Base-by-base conservation (phyloP, 1,140 invertebrate genomes). In the Sitobion miscanthi region DNA sequence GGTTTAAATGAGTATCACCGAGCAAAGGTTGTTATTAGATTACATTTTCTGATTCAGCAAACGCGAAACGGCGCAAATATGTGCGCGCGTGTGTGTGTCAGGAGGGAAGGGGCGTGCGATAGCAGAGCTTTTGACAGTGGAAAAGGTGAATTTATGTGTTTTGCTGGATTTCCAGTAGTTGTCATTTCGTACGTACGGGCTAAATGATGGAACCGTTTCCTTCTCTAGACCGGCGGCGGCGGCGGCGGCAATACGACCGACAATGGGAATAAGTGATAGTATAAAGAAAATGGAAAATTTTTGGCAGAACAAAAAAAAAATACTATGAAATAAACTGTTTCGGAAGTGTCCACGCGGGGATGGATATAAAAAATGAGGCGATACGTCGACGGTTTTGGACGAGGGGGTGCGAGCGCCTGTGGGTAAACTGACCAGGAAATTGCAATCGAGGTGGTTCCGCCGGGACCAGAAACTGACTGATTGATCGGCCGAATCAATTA, bases 401-500 rank as follows among this genome's bases (percentile, higher is more conserved):
- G 49, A 69, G 30, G 38, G 38, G 38, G 17, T 38, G 57, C 35
- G 14, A 77, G 30, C 62, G 62, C 62, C 62, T n/a, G 47, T 0
- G 82, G 21, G 45, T 45, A 62, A 69, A 85, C 77, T 86, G 82
- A 54, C 91, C 91, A 93, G 91, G 91, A 93, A 85, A 93, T 93
- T 83, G 91, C 91, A 57, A 57, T 86, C 90, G 91, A 93, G 91
- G 35, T 86, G 49, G 49, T 85, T 93, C 82, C 77, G 91, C 91
- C 91, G 47, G 77, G 62, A 92, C 91, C 91, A 92, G 30, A 83
- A 49, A 30, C 77, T 25, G 45, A 21, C 49, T 93, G 91, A 93
- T 93, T 93, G 91, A 93, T 93, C 91, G 77, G 91, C n/a, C 25
- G 82, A 93, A 93, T 93, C 91, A 93, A 93, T 93, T 93, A 85